These are phyloP conservation scores for Megalonaias nervosa DNA, from an alignment of 1,140 invertebrate species.

Conservation along the genomic window DNA sequence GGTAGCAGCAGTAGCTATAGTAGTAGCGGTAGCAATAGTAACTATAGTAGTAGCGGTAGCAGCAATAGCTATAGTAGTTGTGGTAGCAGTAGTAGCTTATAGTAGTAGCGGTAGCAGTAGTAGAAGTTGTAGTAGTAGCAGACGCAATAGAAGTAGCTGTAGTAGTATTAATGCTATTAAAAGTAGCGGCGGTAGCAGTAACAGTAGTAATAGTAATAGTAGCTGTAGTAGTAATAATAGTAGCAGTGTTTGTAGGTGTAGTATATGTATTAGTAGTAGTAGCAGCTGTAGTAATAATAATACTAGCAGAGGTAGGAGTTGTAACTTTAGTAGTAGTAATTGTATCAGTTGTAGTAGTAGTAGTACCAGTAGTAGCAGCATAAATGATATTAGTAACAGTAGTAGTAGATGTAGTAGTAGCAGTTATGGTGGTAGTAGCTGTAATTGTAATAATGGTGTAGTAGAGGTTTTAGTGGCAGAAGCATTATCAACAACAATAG, in stretches of 20 bases:
- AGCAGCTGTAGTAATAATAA: not conserved
- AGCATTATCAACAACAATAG: no score
- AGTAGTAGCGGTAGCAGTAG: no score
- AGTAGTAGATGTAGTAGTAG: conserved; percentile 2
- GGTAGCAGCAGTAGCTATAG: no score
- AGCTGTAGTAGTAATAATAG: no score
- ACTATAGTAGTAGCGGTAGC: no score
- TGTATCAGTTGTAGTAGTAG: not conserved
- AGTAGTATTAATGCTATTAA: no score
- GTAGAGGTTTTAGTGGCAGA: not conserved
- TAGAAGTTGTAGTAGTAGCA: no score
- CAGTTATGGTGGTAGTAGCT: not conserved
- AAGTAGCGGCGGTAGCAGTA: no score
- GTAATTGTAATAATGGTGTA: not conserved
- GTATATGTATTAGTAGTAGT: not conserved
- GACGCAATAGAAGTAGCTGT: no score
- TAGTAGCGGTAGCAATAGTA: no score
- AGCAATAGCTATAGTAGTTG: not conserved
- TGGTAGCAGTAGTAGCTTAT: not conserved
- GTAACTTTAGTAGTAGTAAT: conserved; percentile 1
- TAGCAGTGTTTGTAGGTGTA: not conserved
- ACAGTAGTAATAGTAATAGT: no score
- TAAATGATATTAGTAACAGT: not conserved
- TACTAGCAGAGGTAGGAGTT: not conserved
- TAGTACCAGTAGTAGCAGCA: not conserved